These are phyloP conservation scores for Coranthus polyacanthus DNA, from an alignment of 2,797 vertebrate genomes.

Conservation along the genomic window DNA sequence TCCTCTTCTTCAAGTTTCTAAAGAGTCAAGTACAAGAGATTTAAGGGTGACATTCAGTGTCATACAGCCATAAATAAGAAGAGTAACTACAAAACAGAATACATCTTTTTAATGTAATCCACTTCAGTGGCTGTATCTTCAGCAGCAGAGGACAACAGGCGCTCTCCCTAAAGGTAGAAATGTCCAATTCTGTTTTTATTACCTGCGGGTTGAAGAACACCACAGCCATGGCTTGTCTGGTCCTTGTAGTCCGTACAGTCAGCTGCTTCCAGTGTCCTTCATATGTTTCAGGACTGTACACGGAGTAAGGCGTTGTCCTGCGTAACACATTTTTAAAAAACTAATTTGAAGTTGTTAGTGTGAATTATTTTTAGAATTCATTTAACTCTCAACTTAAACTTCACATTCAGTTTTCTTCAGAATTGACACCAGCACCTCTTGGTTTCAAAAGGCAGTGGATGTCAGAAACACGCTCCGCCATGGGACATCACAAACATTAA, in stretches of 20 bases:
- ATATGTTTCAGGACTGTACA: slow-evolving; percentile 96
- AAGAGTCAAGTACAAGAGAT: not conserved
- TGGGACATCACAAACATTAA: not conserved
- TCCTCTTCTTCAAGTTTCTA: slow-evolving; percentile 91
- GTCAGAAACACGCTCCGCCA: no score
- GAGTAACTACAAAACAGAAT: no score
- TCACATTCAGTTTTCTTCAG: not conserved
- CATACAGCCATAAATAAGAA: no score
- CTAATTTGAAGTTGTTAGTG: not conserved
- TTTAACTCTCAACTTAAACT: no score
- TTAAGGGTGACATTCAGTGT: not conserved
- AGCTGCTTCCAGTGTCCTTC: slow-evolving; percentile 98
- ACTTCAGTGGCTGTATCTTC: no score
- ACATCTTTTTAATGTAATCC: no score
- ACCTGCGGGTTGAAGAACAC: slow-evolving; percentile 98
- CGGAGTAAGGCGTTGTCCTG: slow-evolving; percentile 91
- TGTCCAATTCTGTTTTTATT: slow-evolving; percentile 24
- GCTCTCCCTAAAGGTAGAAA: no score
- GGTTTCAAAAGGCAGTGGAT: no score
- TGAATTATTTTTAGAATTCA: no score
- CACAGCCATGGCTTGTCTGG: slow-evolving; percentile 91
- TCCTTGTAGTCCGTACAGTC: slow-evolving; percentile 93
- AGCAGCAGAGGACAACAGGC: no score
- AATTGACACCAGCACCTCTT: not conserved
- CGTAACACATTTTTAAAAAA: not conserved